These are phyloP conservation scores for Nomada goodeniana DNA, from an alignment of 2,888 invertebrate species.

Conservation along the genomic window DNA sequence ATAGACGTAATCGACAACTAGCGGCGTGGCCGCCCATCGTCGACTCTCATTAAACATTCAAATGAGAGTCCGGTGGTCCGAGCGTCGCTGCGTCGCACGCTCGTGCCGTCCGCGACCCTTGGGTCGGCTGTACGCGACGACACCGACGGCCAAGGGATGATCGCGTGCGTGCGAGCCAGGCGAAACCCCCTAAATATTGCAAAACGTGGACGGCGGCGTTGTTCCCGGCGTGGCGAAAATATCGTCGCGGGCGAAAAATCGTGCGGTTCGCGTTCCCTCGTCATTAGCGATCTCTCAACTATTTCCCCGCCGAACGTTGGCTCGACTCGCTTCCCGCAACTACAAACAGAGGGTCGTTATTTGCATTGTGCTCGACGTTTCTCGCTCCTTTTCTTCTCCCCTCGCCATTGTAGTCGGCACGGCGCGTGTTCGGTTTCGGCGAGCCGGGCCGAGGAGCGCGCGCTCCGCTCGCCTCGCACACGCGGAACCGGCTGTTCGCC, in stretches of 20 bases:
- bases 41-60: conserved; percentile 69
- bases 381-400: neutral
- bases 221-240: neutral
- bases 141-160: neutral
- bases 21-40: conserved; percentile 47
- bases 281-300: conserved; percentile 15
- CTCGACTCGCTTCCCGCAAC: conserved; percentile 45
- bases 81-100: conserved; percentile 5
- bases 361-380: neutral
- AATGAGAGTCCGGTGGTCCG: conserved; percentile 55
- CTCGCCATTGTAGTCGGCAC: neutral
- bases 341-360: conserved; percentile 43
- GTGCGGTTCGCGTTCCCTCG: neutral
- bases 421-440: conserved; percentile 3
- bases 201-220: neutral
- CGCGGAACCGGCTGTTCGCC: conserved; percentile 13
- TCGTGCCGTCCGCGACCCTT: conserved; percentile 1
- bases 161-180: neutral
- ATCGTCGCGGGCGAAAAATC: neutral
- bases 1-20: conserved; percentile 54
- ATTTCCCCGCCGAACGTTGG: conserved; percentile 47
- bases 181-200: neutral
- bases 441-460: neutral
- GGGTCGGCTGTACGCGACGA: conserved; percentile 13
- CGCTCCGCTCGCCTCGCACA: neutral